Percentiles rank a stretch among this genome's conserved stretches.
These are phyloP conservation scores for Cyprinella venusta DNA, from an alignment of 2,797 vertebrate species.

Conservation along the genomic window DNA sequence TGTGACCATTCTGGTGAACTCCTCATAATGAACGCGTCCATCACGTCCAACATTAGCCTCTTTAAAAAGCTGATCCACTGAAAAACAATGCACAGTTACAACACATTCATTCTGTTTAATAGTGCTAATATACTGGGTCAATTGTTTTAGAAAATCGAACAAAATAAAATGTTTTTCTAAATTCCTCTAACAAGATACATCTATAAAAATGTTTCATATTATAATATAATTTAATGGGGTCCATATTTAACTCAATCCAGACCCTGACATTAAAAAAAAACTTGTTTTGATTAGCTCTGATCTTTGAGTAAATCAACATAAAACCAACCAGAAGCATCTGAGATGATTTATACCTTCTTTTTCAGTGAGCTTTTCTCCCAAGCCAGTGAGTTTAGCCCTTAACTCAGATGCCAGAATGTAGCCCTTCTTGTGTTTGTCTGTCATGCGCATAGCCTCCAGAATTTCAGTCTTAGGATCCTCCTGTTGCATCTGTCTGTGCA, in stretches of 20 bases:
- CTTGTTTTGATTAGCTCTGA: not conserved
- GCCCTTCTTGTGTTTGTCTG: conserved; percentile 89
- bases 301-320: not conserved
- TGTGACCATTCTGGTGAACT: conserved; percentile 84
- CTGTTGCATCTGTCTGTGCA: conserved; percentile 92
- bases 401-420: conserved; percentile 84
- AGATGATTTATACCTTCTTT: conserved; percentile 84
- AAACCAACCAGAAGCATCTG: not conserved
- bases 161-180: not conserved
- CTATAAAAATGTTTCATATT: not conserved
- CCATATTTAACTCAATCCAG: not conserved
- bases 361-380: conserved; percentile 91
- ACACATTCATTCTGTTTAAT: not conserved
- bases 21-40: conserved; percentile 85
- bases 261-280: not conserved
- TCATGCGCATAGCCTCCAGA: conserved; percentile 89
- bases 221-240: not conserved
- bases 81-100: conserved; percentile 36
- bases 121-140: not conserved
- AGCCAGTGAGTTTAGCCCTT: conserved; percentile 85
- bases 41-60: conserved; percentile 82
- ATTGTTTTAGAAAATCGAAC: not conserved
- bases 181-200: not conserved
- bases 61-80: conserved; percentile 91
- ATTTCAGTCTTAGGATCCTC: conserved; percentile 92